Conservation (phyloP, 2,888 invertebrate species). For the Heliconius aoede region DNA sequence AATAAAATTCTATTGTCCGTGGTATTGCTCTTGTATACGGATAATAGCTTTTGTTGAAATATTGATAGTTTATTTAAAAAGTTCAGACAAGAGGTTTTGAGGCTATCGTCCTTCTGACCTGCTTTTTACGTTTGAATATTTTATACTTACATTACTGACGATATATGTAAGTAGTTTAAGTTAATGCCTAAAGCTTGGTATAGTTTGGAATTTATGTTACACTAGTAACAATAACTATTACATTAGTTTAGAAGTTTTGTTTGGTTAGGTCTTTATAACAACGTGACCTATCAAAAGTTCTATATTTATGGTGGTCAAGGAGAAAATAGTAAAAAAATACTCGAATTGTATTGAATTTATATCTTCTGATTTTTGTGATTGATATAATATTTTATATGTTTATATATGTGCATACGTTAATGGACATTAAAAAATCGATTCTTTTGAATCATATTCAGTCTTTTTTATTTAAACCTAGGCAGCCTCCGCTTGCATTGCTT, state of each 20-base stretch:
- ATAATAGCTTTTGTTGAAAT: conserved; percentile 10
- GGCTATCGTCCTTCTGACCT: neutral
- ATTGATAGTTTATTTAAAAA: conserved; percentile 13
- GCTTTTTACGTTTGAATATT: neutral
- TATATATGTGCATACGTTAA: no score
- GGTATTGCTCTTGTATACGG: conserved; percentile 25
- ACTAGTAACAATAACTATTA: neutral
- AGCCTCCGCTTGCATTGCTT: no score
- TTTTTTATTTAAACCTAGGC: neutral
- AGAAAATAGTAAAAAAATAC: neutral
- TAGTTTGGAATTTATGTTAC: neutral
- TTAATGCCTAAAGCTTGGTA: neutral
- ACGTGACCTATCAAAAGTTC: conserved; percentile 6
- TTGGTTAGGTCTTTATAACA: conserved; percentile 5
- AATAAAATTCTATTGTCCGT: conserved; percentile 24
- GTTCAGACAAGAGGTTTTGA: neutral
- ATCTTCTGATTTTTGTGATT: neutral
- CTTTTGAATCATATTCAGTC: neutral
- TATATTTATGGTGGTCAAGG: neutral
- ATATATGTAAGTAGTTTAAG: neutral
- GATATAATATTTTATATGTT: neutral
- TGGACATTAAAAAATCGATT: neutral
- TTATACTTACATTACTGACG: neutral
- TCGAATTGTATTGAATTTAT: neutral
- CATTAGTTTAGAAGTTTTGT: neutral